Evolutionary conservation across 1,140 invertebrate genomes (phyloP), one percentile per base, ranked within the genome.

Genomic region (Trichonephila clavipes): DNA sequence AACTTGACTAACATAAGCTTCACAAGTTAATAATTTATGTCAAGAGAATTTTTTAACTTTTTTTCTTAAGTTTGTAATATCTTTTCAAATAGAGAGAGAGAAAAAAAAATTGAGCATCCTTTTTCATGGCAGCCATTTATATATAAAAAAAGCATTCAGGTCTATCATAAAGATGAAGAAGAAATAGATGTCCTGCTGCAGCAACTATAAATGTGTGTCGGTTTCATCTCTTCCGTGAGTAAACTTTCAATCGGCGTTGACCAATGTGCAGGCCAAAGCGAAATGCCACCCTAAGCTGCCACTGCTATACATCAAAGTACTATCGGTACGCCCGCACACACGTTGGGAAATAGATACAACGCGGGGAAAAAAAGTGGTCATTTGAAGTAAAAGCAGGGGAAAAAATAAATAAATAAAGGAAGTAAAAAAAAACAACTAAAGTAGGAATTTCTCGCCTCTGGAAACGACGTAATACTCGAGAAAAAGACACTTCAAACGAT

Each of bases 241-340:
- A 64, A 69, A 92, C 64, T 92, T 86, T 87, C 91, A 92, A 92
- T 92, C 62, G 51, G 44, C 24, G 62, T 61, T 87, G 91, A 92
- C 82, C 91, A 92, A 92, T 77, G 83, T 59, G 62, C 34, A 44
- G 86, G 58, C 21, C 44, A 40, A 14, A 61, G 19, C 40, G 91
- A 69, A 92, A 92, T 93, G 92, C 92, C 92, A 82, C 24, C 28
- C 8, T 93, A 93, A 93, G 88, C 92, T 93, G 24, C 14, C 7
- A 0, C 6, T 7, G 61, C 83, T 64, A 93, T 93, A 77, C 64
- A 88, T 93, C 92, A 93, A 61, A 59, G 90, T 44, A 28, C 66
- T 93, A 93, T 93, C 92, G 88, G 51, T 51, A 51, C 40, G 18
- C 62, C 82, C 51, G 83, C n/a, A 69, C 40, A 28, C n/a, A 51